These are phyloP conservation scores for Chrysopa pallens DNA, from an alignment of 1,140 invertebrate species.

Conservation along the genomic window DNA sequence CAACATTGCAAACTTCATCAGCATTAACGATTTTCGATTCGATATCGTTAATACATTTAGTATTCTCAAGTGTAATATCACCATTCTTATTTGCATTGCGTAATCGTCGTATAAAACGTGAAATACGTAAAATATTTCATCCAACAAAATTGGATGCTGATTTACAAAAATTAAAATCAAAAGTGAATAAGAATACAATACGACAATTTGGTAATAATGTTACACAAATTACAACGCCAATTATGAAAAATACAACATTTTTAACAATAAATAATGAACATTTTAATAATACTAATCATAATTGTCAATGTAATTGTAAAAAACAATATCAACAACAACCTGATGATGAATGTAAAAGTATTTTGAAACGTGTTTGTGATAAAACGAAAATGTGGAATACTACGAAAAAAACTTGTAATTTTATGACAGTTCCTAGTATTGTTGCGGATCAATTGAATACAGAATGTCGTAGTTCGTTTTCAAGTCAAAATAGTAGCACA, in stretches of 20 bases:
- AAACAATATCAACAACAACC: no score
- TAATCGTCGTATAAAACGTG: constrained; percentile 53
- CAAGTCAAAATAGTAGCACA: neutral
- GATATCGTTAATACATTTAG: constrained; percentile 40
- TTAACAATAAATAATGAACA: no score
- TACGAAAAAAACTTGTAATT: neutral
- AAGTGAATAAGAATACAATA: no score
- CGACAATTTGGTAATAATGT: no score
- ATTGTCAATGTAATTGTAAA: no score
- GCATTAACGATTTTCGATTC: constrained; percentile 24
- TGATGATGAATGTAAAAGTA: neutral
- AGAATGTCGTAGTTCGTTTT: neutral
- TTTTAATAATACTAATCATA: no score
- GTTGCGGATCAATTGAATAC: neutral
- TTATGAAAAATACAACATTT: no score
- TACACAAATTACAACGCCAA: no score
- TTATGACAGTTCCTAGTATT: neutral
- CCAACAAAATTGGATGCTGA: constrained; percentile 10
- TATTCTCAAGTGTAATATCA: constrained; percentile 47
- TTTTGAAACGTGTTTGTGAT: neutral
- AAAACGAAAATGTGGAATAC: neutral
- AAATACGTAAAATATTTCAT: constrained; percentile 40
- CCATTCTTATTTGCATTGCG: constrained; percentile 64
- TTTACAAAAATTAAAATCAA: neutral
- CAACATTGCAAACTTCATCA: constrained; percentile 20